Evolutionary conservation across 2,888 invertebrate genomes (phyloP), one percentile per base, ranked within the genome.

Genomic region (Allacma fusca): DNA sequence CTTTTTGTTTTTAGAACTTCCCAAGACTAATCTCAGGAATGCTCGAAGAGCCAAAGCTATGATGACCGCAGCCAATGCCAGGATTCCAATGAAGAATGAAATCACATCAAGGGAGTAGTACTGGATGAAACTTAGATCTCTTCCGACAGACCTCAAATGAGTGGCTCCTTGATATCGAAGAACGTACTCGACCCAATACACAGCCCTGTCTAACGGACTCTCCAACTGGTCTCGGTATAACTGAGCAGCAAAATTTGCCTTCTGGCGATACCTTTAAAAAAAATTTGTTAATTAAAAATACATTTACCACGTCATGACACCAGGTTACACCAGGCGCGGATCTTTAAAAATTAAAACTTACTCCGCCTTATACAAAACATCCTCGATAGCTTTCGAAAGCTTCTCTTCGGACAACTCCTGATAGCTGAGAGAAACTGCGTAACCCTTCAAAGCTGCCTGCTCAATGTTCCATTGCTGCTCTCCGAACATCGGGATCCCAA

Each of bases 401-500:
- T 13, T 23, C 28, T 34, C n/a, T 21, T 59, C 64, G 5, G 73
- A 40, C 13, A 73, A n/a, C 0, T 62, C 64, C 21, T 21, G 7
- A 23, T 59, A 28, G 13, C 59, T 43, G 1, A 73, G 19, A 40
- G 34, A 23, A 7, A 64, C 23, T 16, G 40, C 73, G 40, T 59
- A 64, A 9, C 73, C 73, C 12, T 57, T 57, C 2, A 21, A 1
- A 1, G 21, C 34, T 23, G 64, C 73, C 19, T 24, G 13, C 29
- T 64, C 24, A 19, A 73, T 64, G 40, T 73, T 73, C 13, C 24
- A 73, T 12, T 28, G 1, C 29, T 73, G 73, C 13, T 73, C 73
- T n/a, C 40, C 73, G n/a, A 73, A 64, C 62, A 73, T 73, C 12
- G 73, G 73, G 29, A 73, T 40, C 19, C 71, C 71, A 12, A 62